phyloP scores from a whole-genome alignment of 2,113 vertebrate genomes.

The Pleuronectes platessa region DNA sequence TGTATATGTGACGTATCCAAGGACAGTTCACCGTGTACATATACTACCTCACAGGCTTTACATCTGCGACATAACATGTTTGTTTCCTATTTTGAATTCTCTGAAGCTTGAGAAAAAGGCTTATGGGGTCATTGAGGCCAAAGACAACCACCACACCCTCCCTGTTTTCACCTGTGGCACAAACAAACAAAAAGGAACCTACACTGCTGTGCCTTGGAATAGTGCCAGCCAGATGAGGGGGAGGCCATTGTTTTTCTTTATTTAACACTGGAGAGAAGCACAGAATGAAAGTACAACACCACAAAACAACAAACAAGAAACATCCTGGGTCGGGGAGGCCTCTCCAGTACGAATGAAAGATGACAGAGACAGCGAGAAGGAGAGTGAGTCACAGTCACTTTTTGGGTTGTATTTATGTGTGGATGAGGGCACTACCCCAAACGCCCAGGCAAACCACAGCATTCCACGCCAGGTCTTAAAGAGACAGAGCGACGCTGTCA shows the following conservation, averaged over 20 bases:
- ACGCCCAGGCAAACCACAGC: constrained; percentile 80
- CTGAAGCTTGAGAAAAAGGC: constrained; percentile 11
- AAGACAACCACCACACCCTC: constrained; percentile 14
- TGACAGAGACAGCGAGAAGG: constrained; percentile 31
- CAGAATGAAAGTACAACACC: constrained; percentile 1
- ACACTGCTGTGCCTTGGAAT: constrained; percentile 20
- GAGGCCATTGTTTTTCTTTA: constrained; percentile 8
- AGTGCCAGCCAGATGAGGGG: constrained; percentile 32
- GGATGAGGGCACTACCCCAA: constrained; percentile 79
- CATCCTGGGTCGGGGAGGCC: not conserved
- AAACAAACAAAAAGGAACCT: constrained; percentile 69
- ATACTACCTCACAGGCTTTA: not conserved
- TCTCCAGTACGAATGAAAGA: constrained; percentile 33
- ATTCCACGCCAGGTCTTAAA: constrained; percentile 80
- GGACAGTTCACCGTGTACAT: not conserved
- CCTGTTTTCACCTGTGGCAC: constrained; percentile 42
- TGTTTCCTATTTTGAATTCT: constrained; percentile 4
- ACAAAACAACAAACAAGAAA: constrained; percentile 14
- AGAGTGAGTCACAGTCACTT: constrained; percentile 66
- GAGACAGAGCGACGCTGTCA: constrained; percentile 75
- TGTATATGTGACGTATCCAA: not conserved
- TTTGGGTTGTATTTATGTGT: constrained; percentile 73
- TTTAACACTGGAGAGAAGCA: not conserved
- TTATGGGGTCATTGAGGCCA: constrained; percentile 24
- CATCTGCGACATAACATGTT: constrained; percentile 20